A percentile compares a stretch with the other conserved stretches of the same genome.
Evolutionary conservation across 2,888 invertebrate genomes (phyloP).

Genomic region (Drosophila prostipennis): DNA sequence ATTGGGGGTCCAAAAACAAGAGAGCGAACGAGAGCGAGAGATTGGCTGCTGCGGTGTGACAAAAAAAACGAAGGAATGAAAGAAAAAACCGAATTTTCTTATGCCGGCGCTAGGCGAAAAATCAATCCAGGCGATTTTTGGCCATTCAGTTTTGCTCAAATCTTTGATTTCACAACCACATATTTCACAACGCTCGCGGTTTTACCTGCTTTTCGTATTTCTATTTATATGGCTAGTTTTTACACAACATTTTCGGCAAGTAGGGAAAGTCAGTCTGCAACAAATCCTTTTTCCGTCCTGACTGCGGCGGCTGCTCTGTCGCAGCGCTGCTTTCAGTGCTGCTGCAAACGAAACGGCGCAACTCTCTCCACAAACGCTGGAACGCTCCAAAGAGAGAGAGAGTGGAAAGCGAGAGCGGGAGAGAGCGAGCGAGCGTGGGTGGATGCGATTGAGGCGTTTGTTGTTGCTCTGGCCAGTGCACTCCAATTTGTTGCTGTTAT

Average conservation of each 20-base stretch:
- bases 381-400: constrained; percentile 16
- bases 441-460: constrained; percentile 56
- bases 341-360: constrained; percentile 64
- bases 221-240: constrained; percentile 19
- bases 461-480: constrained; percentile 39
- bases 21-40: constrained; percentile 9
- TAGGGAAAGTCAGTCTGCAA: constrained; percentile 43
- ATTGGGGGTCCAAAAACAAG: constrained; percentile 40
- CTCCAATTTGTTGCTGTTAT: constrained; percentile 46
- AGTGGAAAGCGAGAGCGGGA: constrained; percentile 25
- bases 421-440: constrained; percentile 58
- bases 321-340: constrained; percentile 42
- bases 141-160: constrained; percentile 5
- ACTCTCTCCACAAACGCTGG: constrained; percentile 50
- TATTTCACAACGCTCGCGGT: not conserved
- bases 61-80: constrained; percentile 12
- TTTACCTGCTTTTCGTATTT: constrained; percentile 16
- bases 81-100: constrained; percentile 32
- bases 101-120: constrained; percentile 41
- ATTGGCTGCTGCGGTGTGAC: constrained; percentile 43
- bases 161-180: constrained; percentile 13
- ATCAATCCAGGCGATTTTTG: constrained; percentile 18
- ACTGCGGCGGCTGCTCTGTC: constrained; percentile 31
- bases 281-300: constrained; percentile 49
- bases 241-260: constrained; percentile 44